Evolutionary conservation across 2,888 invertebrate species (phyloP).

Genomic region (Dermolepida albohirtum): DNA sequence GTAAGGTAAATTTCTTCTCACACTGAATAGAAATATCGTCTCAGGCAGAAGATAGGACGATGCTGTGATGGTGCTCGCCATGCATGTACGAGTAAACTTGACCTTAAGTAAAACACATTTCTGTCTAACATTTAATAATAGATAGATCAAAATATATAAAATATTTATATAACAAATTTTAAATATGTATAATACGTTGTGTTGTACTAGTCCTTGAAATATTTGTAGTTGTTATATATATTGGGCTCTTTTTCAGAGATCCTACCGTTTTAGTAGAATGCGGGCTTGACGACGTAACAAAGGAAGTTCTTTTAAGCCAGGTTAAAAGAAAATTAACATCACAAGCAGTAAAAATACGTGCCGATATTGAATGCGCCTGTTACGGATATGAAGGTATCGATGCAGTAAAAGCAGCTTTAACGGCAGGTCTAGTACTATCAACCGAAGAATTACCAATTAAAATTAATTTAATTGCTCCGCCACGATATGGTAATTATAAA

Average conservation of each 20-base stretch:
- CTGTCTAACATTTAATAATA: too few relatives aligned
- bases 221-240: neutral
- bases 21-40: too few relatives aligned
- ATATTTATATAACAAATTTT: too few relatives aligned
- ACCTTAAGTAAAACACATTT: too few relatives aligned
- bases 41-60: too few relatives aligned
- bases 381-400: constrained; percentile 99
- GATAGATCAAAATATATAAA: too few relatives aligned
- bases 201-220: too few relatives aligned
- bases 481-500: constrained; percentile 80
- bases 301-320: constrained; percentile 91
- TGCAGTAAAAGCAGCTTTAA: constrained; percentile 94
- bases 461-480: constrained; percentile 99
- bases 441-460: constrained; percentile 96
- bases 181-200: too few relatives aligned
- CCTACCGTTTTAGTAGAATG: constrained; percentile 96
- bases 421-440: constrained; percentile 89
- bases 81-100: too few relatives aligned
- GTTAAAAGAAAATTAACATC: constrained; percentile 97
- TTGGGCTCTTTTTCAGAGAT: constrained; percentile 76
- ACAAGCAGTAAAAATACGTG: constrained; percentile 95
- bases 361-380: constrained; percentile 93
- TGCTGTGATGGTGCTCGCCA: too few relatives aligned
- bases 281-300: constrained; percentile 91
- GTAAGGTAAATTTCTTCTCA: too few relatives aligned